phyloP scores from a whole-genome alignment of 2,888 invertebrate species.

The Myathropa florea region DNA sequence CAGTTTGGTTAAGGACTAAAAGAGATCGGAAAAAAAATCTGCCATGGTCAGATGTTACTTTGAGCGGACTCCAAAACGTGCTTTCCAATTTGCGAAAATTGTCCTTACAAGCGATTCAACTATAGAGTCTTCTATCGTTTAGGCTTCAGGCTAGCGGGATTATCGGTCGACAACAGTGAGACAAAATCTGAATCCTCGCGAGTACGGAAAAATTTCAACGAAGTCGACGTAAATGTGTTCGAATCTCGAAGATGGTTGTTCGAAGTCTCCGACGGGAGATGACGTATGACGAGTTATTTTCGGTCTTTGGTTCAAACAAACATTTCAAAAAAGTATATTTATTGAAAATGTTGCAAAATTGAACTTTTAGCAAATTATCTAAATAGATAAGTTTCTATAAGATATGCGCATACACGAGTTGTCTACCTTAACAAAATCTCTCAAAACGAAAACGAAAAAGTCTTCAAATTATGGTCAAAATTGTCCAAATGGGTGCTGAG shows the following conservation, averaged over 20 bases:
- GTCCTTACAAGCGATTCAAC: constrained; percentile 13
- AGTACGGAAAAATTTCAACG: background rate
- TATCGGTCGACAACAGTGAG: constrained; percentile 12
- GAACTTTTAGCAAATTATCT: no score
- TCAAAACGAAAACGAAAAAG: no score
- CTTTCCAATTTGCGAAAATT: background rate
- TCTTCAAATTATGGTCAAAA: no score
- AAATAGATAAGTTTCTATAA: no score
- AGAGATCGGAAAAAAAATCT: constrained; percentile 14
- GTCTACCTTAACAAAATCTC: no score
- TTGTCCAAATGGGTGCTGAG: no score
- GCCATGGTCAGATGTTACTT: constrained; percentile 9
- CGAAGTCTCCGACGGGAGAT: constrained; percentile 12
- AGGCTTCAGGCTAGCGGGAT: constrained; percentile 22
- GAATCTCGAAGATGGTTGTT: constrained; percentile 3
- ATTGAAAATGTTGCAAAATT: no score
- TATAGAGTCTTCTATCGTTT: constrained; percentile 10
- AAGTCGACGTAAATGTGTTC: background rate
- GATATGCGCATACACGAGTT: no score
- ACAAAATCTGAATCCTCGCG: constrained; percentile 6
- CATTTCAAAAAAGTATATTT: no score
- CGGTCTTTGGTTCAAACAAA: background rate
- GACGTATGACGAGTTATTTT: constrained; percentile 2
- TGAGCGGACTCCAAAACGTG: constrained; percentile 5
- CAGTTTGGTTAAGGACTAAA: background rate